Evolutionary conservation across 2,888 invertebrate genomes (phyloP).

Genomic region (Yponomeuta evonymella): DNA sequence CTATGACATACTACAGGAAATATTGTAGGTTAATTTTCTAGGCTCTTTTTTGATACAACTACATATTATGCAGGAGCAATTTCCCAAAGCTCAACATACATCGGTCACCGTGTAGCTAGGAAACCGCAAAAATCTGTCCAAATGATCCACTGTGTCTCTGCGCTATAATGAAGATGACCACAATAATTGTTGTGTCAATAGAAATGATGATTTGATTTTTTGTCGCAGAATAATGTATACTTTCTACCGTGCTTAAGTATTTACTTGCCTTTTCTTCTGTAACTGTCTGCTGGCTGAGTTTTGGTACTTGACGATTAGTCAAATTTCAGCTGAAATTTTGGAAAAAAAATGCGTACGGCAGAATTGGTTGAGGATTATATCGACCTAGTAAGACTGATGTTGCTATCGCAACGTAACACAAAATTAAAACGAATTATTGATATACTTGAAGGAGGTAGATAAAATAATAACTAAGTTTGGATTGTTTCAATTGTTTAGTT

Average conservation of each 20-base stretch:
- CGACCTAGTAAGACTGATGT: no score
- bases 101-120: not conserved
- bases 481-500: no score
- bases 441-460: no score
- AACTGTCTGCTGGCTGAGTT: not conserved
- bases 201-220: not conserved
- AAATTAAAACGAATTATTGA: no score
- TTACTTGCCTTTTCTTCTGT: not conserved
- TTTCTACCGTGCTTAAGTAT: not conserved
- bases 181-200: slow-evolving; percentile 1
- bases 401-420: no score
- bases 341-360: not conserved
- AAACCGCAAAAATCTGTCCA: slow-evolving; percentile 1
- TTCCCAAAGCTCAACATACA: not conserved
- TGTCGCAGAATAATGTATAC: not conserved
- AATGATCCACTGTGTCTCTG: not conserved
- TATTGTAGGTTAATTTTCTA: no score
- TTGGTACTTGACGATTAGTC: not conserved
- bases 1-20: no score
- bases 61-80: not conserved
- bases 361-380: no score
- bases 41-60: not conserved
- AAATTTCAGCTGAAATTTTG: not conserved
- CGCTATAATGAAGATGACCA: not conserved
- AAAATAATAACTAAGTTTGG: no score